These are phyloP conservation scores for Scrobipalpa atriplicella DNA, from an alignment of 2,888 invertebrate species.

Conservation along the genomic window DNA sequence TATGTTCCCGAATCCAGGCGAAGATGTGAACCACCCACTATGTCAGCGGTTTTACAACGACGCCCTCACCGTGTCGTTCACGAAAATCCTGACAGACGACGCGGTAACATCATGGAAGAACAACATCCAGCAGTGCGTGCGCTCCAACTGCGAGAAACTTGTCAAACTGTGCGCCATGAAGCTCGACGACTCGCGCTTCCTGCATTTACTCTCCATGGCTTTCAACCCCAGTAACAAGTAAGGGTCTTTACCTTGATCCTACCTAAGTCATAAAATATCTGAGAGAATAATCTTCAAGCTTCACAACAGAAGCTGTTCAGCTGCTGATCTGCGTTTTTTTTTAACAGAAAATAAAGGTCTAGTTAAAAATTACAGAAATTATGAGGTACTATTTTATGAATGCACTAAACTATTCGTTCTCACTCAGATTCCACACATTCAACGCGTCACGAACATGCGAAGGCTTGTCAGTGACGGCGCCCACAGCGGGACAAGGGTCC, in stretches of 20 bases:
- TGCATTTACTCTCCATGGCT: slow-evolving; percentile 96
- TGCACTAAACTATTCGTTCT: neutral
- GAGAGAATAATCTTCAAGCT: too few relatives aligned
- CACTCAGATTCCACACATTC: slow-evolving; percentile 91
- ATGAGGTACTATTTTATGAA: slow-evolving; percentile 25
- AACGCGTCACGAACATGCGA: slow-evolving; percentile 91
- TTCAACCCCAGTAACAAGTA: slow-evolving; percentile 98
- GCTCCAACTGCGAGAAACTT: slow-evolving; percentile 95
- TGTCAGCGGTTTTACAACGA: slow-evolving; percentile 98
- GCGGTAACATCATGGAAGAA: slow-evolving; percentile 99
- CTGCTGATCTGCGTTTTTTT: too few relatives aligned
- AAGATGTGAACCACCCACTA: slow-evolving; percentile 93
- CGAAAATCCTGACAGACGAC: slow-evolving; percentile 98
- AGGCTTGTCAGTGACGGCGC: slow-evolving; percentile 63
- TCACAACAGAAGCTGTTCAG: too few relatives aligned
- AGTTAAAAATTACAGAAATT: neutral
- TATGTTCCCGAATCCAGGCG: slow-evolving; percentile 76
- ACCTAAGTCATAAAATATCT: neutral
- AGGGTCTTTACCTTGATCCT: slow-evolving; percentile 48
- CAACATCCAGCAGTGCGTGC: slow-evolving; percentile 97
- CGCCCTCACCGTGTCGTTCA: slow-evolving; percentile 96
- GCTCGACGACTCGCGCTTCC: slow-evolving; percentile 95
- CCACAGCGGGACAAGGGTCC: slow-evolving; percentile 80
- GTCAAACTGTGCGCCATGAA: slow-evolving; percentile 97
- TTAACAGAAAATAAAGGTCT: too few relatives aligned